Base-by-base conservation (phyloP, 2,888 invertebrate genomes). In the Nebria salina region DNA sequence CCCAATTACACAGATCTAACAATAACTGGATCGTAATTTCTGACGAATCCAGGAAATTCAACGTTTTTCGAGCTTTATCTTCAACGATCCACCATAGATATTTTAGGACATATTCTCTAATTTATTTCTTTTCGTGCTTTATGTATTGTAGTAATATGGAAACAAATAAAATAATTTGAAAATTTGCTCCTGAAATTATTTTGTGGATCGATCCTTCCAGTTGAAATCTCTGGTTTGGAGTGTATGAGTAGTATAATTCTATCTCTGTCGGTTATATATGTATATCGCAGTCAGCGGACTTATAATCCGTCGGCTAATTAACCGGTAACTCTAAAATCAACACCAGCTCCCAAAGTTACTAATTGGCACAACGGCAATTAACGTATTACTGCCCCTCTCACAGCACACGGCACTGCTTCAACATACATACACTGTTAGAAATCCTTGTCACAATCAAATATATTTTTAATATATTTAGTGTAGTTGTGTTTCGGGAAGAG, bases 291-390 rank as follows among this genome's bases (percentile, higher is more conserved):
- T 73, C 73, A 66, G 65, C 72, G 26, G 78, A 65, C 78, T 79
- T 66, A 79, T 79, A 79, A 79, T 79, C 80, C 80, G 80, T 75
- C 80, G 75, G 80, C 80, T 80, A 80, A 80, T 80, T 80, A 80
- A 80, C 80, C 80, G 80, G 80, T 80, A 80, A 80, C 80, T 75
- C 75, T 80, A 80, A 80, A 80, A 80, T 80, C 80, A 80, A 80
- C 80, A 80, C 80, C 75, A 75, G 80, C 54, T 80, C 75, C 80
- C 70, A 74, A 80, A 80, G 68, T 80, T 80, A 80, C 80, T 80
- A 80, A 80, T 80, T 80, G 80, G 80, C 80, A 70, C 41, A 72
- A 34, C 65, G 54, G 75, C 80, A 80, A 80, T 80, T 80, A 80
- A 75, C 75, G 80, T 80, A 80, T 80, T 80, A 80, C 74, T 25